Conservation (phyloP, 2,797 vertebrate species). For the Gallirallus australis region DNA sequence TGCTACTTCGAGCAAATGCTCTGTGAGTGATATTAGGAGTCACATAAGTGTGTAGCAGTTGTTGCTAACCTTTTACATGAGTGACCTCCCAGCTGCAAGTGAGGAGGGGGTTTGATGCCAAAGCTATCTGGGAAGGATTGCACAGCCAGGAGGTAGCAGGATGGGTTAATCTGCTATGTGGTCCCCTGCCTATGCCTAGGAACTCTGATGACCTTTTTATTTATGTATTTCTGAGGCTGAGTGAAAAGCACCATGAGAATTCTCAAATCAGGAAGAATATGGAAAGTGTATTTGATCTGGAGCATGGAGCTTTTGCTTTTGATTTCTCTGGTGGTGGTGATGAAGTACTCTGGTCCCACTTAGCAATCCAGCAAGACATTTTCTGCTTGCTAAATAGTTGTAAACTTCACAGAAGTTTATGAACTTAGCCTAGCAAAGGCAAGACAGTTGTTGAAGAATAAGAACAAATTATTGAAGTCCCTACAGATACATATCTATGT, state of each 20-base stretch:
- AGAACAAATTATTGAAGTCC: background rate
- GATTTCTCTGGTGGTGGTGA: background rate
- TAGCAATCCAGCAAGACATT: background rate
- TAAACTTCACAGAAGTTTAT: background rate
- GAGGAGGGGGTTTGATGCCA: background rate
- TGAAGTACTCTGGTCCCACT: background rate
- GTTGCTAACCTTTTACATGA: background rate
- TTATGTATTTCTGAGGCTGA: background rate
- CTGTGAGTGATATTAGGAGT: rapidly evolving
- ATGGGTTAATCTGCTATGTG: rapidly evolving
- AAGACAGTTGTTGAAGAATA: background rate
- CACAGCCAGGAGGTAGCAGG: background rate
- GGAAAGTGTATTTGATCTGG: background rate
- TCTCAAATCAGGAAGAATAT: background rate
- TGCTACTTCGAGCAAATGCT: background rate
- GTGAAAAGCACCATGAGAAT: background rate
- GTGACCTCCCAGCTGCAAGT: rapidly evolving
- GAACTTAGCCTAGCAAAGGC: background rate
- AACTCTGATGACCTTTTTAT: background rate
- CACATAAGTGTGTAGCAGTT: rapidly evolving
- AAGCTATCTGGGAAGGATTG: background rate
- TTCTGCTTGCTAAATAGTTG: background rate
- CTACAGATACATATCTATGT: background rate
- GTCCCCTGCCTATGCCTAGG: rapidly evolving
- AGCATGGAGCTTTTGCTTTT: background rate